phyloP scores from a whole-genome alignment of 1,140 invertebrate species.

The Plodia interpunctella region DNA sequence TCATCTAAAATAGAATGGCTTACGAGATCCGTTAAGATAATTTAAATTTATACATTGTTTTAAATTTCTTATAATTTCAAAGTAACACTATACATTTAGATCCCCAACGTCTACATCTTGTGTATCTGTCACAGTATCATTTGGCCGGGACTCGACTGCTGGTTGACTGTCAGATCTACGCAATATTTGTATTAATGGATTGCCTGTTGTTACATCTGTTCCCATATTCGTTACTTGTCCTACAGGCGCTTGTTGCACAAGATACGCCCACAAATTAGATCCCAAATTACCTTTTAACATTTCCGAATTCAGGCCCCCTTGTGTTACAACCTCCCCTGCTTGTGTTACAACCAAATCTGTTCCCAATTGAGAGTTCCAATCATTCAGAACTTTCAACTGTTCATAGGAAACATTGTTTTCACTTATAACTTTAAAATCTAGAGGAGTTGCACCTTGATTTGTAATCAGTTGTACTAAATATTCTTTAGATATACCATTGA shows the following conservation, averaged over 20 bases:
- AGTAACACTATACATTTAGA: too few species aligned
- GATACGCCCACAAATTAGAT: not conserved
- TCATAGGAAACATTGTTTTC: conserved; percentile 17
- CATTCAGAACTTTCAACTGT: conserved; percentile 30
- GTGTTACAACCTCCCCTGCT: too few species aligned
- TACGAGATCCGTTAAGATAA: too few species aligned
- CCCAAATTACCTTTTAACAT: too few species aligned
- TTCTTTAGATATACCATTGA: conserved; percentile 31
- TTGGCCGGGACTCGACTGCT: too few species aligned
- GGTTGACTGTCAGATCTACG: not conserved
- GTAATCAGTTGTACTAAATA: conserved; percentile 36
- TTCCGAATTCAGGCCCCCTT: too few species aligned
- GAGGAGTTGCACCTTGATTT: conserved; percentile 33
- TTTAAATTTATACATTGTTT: too few species aligned
- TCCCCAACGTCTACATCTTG: not conserved
- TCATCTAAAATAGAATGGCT: too few species aligned
- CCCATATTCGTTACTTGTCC: too few species aligned
- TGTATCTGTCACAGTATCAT: too few species aligned
- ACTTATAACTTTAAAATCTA: conserved; percentile 38
- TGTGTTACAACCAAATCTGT: not conserved
- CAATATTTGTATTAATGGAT: not conserved
- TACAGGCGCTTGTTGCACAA: not conserved
- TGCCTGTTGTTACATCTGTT: not conserved
- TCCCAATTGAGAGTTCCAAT: not conserved
- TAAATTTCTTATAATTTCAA: too few species aligned